phyloP scores from a whole-genome alignment of 2,888 invertebrate genomes.

The Dorcus parallelipipedus region DNA sequence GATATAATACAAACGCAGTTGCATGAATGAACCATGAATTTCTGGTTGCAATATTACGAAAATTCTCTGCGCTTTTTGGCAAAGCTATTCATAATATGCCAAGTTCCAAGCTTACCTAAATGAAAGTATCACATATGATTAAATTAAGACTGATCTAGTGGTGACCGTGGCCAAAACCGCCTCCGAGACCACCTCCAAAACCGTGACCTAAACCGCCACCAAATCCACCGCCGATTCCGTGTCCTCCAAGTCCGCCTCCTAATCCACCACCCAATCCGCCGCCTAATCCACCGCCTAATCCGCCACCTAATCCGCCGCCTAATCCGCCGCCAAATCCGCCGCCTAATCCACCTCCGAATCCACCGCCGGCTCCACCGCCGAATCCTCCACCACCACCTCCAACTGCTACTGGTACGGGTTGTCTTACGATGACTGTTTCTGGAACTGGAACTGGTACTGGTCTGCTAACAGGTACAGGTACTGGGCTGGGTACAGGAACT shows the following conservation, averaged over 20 bases:
- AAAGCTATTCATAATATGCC: background rate
- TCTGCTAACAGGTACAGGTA: conserved; percentile 45
- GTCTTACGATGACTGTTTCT: conserved; percentile 42
- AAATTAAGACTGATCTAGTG: background rate
- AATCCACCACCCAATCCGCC: conserved; percentile 12
- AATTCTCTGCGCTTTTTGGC: background rate
- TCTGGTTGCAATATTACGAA: background rate
- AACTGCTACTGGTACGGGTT: conserved; percentile 30
- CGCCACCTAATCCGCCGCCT: conserved; percentile 12
- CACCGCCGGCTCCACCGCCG: conserved; percentile 9
- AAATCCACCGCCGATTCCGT: conserved; percentile 7
- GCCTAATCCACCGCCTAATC: conserved; percentile 4
- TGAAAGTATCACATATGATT: background rate
- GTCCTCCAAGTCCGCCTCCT: conserved; percentile 8
- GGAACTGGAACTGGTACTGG: conserved; percentile 36
- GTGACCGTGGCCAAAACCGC: conserved; percentile 8
- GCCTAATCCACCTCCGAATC: conserved; percentile 1
- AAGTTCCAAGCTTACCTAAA: conserved; percentile 1
- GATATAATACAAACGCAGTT: background rate
- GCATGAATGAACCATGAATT: background rate
- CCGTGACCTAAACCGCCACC: conserved; percentile 9
- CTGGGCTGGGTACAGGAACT: conserved; percentile 48
- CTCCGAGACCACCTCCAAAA: conserved; percentile 10
- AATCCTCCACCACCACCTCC: conserved; percentile 19
- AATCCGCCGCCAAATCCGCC: conserved; percentile 10